Evolutionary conservation across 2,797 vertebrate species (phyloP), one percentile per base, ranked within the genome.

Genomic region (Epinephelus awoara): DNA sequence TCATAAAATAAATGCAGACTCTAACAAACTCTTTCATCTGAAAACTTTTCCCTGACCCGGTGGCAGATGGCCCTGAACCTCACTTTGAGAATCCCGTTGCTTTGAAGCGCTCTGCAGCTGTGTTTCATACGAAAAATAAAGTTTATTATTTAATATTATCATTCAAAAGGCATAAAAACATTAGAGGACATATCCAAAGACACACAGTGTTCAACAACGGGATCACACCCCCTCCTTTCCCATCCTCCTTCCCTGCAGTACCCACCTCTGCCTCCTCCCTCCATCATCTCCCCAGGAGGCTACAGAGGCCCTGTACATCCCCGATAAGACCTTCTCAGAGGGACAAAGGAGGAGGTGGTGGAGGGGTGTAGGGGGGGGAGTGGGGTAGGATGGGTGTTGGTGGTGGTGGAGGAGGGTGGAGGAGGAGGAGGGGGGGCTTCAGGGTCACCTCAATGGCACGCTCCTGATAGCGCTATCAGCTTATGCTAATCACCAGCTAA

Each of bases 401-500:
- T 70, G 62, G 49, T 17, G 47, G 68, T 25, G 58, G 46, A 17
- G 67, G 44, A 17, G 57, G 64, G 34, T 14, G 27, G 34, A 14
- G 42, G 23, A 23, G 46, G 19, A 3, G 8, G 11, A 3, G 50
- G 44, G 77, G 75, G 79, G 67, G 62, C 88, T 89, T 91, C 92
- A 92, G 94, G 95, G 94, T 96, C 94, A 95, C 90, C 89, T 91
- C 93, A 92, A 94, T 91, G 93, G 91, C 92, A 82, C 71, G 78
- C 89, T 93, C 88, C 90, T 89, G 95, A 95, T 95, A 95, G 93
- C 75, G 77, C 93, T 95, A 95, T 96, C 95, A 95, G 92, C 93
- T 93, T 95, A 96, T 95, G 95, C 95, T 96, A 95, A 96, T 96
- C 93, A 92, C 85, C 89, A 82, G 92, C 95, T 95, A 95, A 96